Conservation (phyloP, 2,888 invertebrate genomes). For the Caenorhabditis sp. region DNA sequence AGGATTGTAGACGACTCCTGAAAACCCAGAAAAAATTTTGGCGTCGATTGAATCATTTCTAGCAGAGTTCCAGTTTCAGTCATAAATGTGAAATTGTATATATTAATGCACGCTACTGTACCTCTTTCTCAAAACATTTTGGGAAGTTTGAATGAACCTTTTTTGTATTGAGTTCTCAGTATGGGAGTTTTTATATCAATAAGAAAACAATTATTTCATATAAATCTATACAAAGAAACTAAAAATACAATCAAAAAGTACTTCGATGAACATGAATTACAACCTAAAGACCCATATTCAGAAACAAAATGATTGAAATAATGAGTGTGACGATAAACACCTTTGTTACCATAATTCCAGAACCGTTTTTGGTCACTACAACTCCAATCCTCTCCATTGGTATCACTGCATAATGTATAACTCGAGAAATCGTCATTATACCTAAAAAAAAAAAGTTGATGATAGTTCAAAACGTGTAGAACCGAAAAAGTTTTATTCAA, state of each 20-base stretch:
- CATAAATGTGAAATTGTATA: too few species aligned
- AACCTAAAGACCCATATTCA: conserved; percentile 46
- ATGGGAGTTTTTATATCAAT: too few species aligned
- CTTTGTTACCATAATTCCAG: conserved; percentile 50
- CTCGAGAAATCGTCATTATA: conserved; percentile 47
- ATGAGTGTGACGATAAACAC: conserved; percentile 42
- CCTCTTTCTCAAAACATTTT: too few species aligned
- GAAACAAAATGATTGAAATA: conserved; percentile 53
- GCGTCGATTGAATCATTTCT: too few species aligned
- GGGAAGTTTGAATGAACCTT: too few species aligned
- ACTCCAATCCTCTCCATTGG: conserved; percentile 42
- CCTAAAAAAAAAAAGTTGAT: conserved; percentile 19
- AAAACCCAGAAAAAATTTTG: too few species aligned
- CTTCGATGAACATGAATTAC: conserved; percentile 9
- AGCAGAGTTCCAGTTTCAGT: too few species aligned
- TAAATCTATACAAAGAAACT: neutral
- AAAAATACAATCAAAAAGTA: neutral
- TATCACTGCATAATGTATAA: conserved; percentile 36
- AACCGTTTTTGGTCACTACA: conserved; percentile 48
- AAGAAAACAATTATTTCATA: neutral
- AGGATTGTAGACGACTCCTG: too few species aligned
- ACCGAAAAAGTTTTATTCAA: neutral
- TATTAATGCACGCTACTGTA: too few species aligned
- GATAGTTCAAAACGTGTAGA: too few species aligned
- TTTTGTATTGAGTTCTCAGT: too few species aligned